Evolutionary conservation across 2,888 invertebrate species (phyloP).

Genomic region (Masnerella sp.): DNA sequence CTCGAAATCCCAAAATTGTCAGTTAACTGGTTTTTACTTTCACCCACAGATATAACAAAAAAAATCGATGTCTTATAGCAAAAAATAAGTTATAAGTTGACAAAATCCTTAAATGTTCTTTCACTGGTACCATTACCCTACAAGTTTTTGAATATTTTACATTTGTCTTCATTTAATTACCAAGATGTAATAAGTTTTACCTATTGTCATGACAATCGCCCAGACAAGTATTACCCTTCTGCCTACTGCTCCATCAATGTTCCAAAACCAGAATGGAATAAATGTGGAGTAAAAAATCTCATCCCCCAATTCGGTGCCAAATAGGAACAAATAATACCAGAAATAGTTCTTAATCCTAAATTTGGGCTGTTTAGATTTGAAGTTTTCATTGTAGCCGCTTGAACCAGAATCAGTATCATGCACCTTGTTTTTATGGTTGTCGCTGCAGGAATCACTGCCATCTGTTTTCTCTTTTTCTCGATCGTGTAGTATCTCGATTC

Average conservation of each 20-base stretch:
- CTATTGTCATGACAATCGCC: slow-evolving; percentile 91
- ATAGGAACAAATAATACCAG: slow-evolving; percentile 90
- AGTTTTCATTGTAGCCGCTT: slow-evolving; percentile 77
- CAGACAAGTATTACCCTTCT: slow-evolving; percentile 89
- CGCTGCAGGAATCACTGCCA: slow-evolving; percentile 6
- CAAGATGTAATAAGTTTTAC: too few relatives aligned
- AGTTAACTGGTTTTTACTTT: too few relatives aligned
- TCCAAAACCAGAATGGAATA: slow-evolving; percentile 97
- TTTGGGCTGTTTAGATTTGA: slow-evolving; percentile 74
- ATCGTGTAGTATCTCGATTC: slow-evolving; percentile 80
- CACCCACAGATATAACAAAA: too few relatives aligned
- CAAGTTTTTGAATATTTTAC: too few relatives aligned
- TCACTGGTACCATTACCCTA: too few relatives aligned
- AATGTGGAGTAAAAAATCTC: slow-evolving; percentile 94
- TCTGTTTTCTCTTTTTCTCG: slow-evolving; percentile 28
- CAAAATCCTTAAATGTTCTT: too few relatives aligned
- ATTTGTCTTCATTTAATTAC: too few relatives aligned
- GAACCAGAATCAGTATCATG: slow-evolving; percentile 26
- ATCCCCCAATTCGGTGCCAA: slow-evolving; percentile 93
- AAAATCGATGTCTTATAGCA: too few relatives aligned
- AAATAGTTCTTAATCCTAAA: slow-evolving; percentile 84
- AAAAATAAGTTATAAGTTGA: too few relatives aligned
- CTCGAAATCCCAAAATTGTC: too few relatives aligned
- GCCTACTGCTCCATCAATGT: slow-evolving; percentile 92
- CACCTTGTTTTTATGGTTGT: slow-evolving; percentile 62